Percentiles rank a stretch among this genome's conserved stretches.
Evolutionary conservation across 2,797 vertebrate genomes (phyloP).

Genomic region (Eupleurogrammus muticus): DNA sequence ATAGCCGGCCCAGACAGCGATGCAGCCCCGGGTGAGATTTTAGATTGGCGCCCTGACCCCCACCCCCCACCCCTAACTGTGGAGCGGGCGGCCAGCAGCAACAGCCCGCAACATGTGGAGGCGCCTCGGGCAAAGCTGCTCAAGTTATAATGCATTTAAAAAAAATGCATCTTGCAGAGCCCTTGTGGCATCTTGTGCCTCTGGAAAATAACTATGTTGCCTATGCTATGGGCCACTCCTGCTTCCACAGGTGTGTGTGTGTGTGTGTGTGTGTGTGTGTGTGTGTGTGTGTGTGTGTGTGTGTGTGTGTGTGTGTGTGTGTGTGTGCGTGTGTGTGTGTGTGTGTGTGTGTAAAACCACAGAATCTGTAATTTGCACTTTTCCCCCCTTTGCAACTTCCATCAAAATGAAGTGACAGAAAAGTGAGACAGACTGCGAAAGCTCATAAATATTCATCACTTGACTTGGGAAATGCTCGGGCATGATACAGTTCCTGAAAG

Average conservation of each 20-base stretch:
- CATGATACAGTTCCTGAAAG: constrained; percentile 24
- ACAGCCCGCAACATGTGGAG: no score
- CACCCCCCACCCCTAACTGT: no score
- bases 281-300: constrained; percentile 9
- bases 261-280: constrained; percentile 9
- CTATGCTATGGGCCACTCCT: no score
- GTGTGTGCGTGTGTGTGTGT: no score
- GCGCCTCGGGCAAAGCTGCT: no score
- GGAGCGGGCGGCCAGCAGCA: no score
- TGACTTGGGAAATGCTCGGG: constrained; percentile 14
- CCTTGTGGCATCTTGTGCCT: no score
- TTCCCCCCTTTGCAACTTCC: constrained; percentile 3
- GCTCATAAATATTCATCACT: constrained; percentile 41
- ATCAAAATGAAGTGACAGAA: constrained; percentile 19
- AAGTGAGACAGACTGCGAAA: constrained; percentile 15
- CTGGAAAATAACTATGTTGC: no score
- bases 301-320: background rate
- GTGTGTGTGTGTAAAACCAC: constrained; percentile 15
- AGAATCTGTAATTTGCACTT: constrained; percentile 37
- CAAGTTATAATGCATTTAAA: no score
- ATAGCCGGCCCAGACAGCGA: background rate
- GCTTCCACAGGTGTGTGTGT: background rate
- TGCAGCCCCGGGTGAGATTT: no score
- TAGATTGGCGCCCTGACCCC: no score
- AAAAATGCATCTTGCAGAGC: no score